These are phyloP conservation scores for Anhinga rufa DNA, from an alignment of 2,113 vertebrate genomes.

Conservation along the genomic window DNA sequence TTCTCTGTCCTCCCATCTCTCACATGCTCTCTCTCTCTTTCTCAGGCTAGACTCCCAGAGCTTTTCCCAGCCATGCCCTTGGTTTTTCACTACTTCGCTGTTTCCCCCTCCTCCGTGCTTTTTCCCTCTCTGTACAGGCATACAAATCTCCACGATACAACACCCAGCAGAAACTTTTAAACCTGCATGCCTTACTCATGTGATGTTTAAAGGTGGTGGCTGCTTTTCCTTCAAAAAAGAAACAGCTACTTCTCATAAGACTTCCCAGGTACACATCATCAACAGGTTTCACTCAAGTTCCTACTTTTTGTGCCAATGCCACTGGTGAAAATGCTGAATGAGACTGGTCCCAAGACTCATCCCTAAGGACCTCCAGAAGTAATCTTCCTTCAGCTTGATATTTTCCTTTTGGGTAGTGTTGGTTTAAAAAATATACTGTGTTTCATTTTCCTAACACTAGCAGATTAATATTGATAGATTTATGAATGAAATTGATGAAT, in stretches of 20 bases:
- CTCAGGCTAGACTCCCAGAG: neutral
- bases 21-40: neutral
- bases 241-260: neutral
- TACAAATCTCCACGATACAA: neutral
- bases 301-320: neutral
- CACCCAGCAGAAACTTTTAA: neutral
- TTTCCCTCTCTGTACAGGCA: neutral
- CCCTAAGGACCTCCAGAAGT: neutral
- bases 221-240: neutral
- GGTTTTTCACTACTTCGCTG: neutral
- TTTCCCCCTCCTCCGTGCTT: neutral
- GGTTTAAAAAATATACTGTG: neutral
- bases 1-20: neutral
- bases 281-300: neutral
- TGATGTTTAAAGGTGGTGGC: neutral
- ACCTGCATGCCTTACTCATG: neutral
- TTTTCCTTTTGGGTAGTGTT: neutral
- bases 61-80: neutral
- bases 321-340: neutral
- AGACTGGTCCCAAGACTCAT: neutral
- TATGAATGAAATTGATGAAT: neutral
- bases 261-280: neutral
- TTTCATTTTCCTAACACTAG: neutral
- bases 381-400: neutral
- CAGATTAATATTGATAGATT: neutral